Evolutionary conservation across 2,888 invertebrate species (phyloP).

Genomic region (Lasius fuliginosus): DNA sequence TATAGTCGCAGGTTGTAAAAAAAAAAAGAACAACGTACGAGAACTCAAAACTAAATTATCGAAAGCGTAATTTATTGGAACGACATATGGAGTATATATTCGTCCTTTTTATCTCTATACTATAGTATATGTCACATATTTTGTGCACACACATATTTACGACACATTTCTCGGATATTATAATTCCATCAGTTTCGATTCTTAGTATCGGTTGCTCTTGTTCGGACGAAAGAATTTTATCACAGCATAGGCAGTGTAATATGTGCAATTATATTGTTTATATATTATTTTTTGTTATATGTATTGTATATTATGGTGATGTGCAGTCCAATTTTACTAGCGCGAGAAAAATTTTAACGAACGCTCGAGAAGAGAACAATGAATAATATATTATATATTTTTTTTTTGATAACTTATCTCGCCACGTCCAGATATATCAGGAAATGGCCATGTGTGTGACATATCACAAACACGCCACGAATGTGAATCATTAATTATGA

Average conservation of each 20-base stretch:
- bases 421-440: background rate
- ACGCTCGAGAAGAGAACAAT: background rate
- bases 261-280: background rate
- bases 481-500: conserved; percentile 49
- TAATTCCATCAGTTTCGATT: background rate
- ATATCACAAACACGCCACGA: conserved; percentile 46
- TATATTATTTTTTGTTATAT: background rate
- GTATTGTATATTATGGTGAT: background rate
- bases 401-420: conserved; percentile 1
- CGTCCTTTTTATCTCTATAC: background rate
- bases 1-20: background rate
- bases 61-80: background rate
- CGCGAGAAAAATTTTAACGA: background rate
- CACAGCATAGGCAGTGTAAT: background rate
- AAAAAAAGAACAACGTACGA: background rate
- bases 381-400: background rate
- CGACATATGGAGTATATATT: background rate
- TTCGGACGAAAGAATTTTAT: background rate
- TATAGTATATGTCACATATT: background rate
- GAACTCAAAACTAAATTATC: background rate
- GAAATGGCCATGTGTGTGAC: conserved; percentile 37
- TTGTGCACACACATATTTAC: background rate
- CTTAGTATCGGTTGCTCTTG: background rate
- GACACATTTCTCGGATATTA: background rate
- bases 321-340: background rate